Conservation (phyloP, 1,140 invertebrate species). For the Dendrolimus punctatus region DNA sequence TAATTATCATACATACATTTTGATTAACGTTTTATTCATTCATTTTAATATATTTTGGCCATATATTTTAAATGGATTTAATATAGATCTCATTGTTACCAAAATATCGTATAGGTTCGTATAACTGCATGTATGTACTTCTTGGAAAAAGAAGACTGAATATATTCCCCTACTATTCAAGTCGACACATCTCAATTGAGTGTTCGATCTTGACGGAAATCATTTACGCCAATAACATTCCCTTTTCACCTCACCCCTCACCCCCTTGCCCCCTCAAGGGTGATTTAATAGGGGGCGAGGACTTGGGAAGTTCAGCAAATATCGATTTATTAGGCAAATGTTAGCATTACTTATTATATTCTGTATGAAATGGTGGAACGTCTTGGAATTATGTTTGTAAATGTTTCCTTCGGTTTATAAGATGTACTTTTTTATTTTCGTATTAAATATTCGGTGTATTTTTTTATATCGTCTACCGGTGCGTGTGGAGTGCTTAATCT, state of each 20-base stretch:
- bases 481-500: too few species aligned
- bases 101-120: background rate
- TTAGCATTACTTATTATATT: constrained; percentile 18
- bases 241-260: background rate
- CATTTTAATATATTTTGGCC: too few species aligned
- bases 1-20: too few species aligned
- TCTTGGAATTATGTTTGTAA: too few species aligned
- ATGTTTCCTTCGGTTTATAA: too few species aligned
- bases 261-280: constrained; percentile 16
- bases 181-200: constrained; percentile 21
- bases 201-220: constrained; percentile 26
- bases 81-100: too few species aligned
- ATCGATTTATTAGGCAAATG: constrained; percentile 46
- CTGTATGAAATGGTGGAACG: background rate
- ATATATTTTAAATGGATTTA: too few species aligned
- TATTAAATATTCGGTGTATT: too few species aligned
- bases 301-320: constrained; percentile 25
- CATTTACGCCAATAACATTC: constrained; percentile 35
- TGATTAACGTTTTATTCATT: too few species aligned
- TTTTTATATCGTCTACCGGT: too few species aligned
- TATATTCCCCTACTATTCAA: constrained; percentile 16
- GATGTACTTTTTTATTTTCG: too few species aligned
- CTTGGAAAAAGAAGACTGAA: constrained; percentile 2
- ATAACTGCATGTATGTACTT: too few species aligned
- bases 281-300: constrained; percentile 30